Evolutionary conservation across 2,797 vertebrate species (phyloP).

Genomic region (Manis crassicaudata): DNA sequence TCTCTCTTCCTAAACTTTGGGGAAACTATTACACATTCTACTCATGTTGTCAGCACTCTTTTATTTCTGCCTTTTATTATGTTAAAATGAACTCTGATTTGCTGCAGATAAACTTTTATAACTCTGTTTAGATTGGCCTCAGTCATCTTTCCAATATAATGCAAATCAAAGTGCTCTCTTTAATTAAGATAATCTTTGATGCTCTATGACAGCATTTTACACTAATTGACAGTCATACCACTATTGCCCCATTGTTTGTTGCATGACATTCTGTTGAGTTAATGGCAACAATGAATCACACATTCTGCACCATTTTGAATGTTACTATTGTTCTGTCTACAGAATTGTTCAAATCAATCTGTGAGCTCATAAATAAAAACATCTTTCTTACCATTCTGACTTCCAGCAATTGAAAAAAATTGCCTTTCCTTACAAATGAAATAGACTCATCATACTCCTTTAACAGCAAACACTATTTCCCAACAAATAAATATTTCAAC

Average conservation of each 20-base stretch:
- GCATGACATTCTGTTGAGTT: not conserved
- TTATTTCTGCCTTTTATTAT: conserved; percentile 28
- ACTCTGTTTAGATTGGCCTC: not conserved
- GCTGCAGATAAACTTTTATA: not conserved
- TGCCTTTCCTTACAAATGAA: conserved; percentile 28
- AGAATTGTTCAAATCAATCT: conserved; percentile 23
- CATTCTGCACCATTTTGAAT: not conserved
- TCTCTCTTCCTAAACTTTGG: not conserved
- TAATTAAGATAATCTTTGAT: not conserved
- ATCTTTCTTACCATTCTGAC: conserved; percentile 38
- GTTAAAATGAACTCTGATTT: conserved; percentile 9
- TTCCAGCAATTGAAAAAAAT: conserved; percentile 9
- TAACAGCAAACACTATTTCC: conserved; percentile 51
- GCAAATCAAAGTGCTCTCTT: not conserved
- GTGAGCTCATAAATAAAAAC: conserved; percentile 42
- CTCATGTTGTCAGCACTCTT: not conserved
- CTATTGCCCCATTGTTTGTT: too few species aligned
- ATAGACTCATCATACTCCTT: conserved; percentile 26
- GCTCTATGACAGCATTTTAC: not conserved
- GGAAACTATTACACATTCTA: not conserved
- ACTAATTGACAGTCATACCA: not conserved
- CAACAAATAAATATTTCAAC: conserved; percentile 31
- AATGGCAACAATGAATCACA: not conserved
- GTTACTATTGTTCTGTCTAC: conserved; percentile 5
- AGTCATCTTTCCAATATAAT: not conserved